Percentiles rank a stretch among this genome's conserved stretches.
Evolutionary conservation across 2,888 invertebrate genomes (phyloP).

Genomic region (Lycophotia porphyrea): DNA sequence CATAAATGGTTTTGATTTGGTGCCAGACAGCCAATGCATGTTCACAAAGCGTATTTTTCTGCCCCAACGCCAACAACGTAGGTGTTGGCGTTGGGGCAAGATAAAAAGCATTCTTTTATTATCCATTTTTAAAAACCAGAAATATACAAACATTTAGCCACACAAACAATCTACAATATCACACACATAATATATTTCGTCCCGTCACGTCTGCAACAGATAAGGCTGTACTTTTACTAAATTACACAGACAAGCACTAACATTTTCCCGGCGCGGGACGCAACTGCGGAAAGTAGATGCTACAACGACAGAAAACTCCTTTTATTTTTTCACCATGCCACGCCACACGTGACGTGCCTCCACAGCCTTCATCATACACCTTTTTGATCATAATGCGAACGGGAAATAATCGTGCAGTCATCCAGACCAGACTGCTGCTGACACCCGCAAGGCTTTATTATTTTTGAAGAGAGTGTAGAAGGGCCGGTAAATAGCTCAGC

Average conservation of each 20-base stretch:
- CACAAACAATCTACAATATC: constrained; percentile 22
- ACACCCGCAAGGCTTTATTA: constrained; percentile 55
- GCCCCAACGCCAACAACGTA: constrained; percentile 1
- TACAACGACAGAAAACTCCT: constrained; percentile 38
- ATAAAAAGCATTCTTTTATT: constrained; percentile 15
- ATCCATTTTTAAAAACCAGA: constrained; percentile 11
- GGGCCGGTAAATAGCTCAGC: constrained; percentile 71
- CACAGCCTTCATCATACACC: constrained; percentile 22
- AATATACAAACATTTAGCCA: constrained; percentile 8
- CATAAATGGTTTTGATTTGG: constrained; percentile 60
- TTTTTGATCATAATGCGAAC: constrained; percentile 65
- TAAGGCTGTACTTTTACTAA: constrained; percentile 56
- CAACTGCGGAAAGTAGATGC: constrained; percentile 30
- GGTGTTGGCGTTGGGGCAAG: too few species aligned
- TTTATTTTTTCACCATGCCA: constrained; percentile 42
- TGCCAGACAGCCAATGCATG: constrained; percentile 32
- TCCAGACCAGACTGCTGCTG: constrained; percentile 49
- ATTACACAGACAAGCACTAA: constrained; percentile 59
- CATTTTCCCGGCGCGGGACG: constrained; percentile 28
- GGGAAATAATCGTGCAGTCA: constrained; percentile 61
- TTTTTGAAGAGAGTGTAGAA: constrained; percentile 69
- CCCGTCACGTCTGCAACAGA: constrained; percentile 47
- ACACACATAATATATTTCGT: constrained; percentile 44
- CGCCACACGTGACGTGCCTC: constrained; percentile 20
- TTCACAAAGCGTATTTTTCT: constrained; percentile 25